Base-by-base conservation (phyloP, 2,113 vertebrate species). In the Cyanistes caeruleus region DNA sequence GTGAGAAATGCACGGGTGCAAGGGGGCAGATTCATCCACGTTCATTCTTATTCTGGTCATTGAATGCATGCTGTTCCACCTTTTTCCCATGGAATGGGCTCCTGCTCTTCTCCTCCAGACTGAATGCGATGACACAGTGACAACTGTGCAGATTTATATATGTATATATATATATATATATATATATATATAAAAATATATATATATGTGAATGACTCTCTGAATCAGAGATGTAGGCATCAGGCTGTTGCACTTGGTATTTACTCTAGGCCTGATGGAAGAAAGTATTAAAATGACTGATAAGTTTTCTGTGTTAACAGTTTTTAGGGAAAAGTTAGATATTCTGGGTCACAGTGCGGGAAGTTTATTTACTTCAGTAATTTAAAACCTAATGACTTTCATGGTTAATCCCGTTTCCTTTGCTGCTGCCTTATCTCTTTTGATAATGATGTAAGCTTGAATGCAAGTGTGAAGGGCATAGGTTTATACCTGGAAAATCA, bases 341-440 rank as follows among this genome's bases (percentile, higher is more conserved):
- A 90, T 93, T 92, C 79, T 90, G 92, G 44, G 63, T 89, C 73
- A 91, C 94, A 69, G 79, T 63, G 81, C 0, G 0, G 83, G 67
- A 92, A 87, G 70, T 96, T 96, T 97, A 89, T 96, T 97, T 97
- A 95, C 93, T 83, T 84, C 76, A 84, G 95, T 81, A 96, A 91
- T 97, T 97, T 96, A 91, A 97, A 97, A 96, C 88, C 93, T 97
- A 96, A 97, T 96, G 95, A 97, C 95, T 97, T 96, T 86, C 88
- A 92, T 92, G 80, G 89, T 90, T 97, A 97, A 97, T 94, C 96
- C 95, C 95, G 93, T 93, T 97, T 95, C 93, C 80, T 94, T 95
- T 95, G 88, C 91, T 95, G 86, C 81, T 76, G 46, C 89, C 95
- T 97, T 97, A 95, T 97, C 95, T 97, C 77, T 95, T 96, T 96